phyloP scores from a whole-genome alignment of 2,888 invertebrate species.

The Sphinx pinastri region DNA sequence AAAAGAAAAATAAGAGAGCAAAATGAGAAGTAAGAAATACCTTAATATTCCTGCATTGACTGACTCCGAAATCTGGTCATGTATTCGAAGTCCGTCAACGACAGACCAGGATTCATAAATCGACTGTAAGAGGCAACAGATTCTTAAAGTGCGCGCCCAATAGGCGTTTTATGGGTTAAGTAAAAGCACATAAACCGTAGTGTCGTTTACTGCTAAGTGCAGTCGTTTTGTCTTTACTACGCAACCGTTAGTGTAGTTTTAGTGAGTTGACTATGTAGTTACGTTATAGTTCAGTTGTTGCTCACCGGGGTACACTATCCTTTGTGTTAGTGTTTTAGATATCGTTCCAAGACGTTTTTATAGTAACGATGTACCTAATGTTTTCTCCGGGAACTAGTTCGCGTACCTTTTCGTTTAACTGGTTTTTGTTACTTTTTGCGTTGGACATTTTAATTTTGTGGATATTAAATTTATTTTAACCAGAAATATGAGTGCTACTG shows the following conservation, averaged over 20 bases:
- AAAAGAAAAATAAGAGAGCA: neutral
- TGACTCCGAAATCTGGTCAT: neutral
- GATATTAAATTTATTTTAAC: neutral
- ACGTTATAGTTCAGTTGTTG: constrained; percentile 19
- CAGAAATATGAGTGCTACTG: no score
- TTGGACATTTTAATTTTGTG: no score
- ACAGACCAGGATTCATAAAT: constrained; percentile 2
- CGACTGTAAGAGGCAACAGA: constrained; percentile 42
- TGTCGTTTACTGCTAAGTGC: constrained; percentile 49
- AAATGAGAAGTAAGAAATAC: neutral
- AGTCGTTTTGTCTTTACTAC: constrained; percentile 41
- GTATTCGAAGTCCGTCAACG: neutral
- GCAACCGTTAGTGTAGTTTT: constrained; percentile 18
- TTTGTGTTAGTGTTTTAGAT: constrained; percentile 15
- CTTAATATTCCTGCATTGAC: neutral
- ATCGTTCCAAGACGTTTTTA: constrained; percentile 8
- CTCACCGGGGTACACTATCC: constrained; percentile 23
- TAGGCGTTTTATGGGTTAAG: constrained; percentile 42
- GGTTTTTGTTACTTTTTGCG: neutral
- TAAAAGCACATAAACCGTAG: constrained; percentile 41
- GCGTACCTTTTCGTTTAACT: neutral
- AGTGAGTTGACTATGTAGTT: constrained; percentile 22
- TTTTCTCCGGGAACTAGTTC: neutral
- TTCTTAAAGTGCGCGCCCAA: constrained; percentile 29
- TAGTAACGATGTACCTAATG: neutral